Evolutionary conservation across 1,140 invertebrate genomes (phyloP), one percentile per base, ranked within the genome.

Genomic region (Drosophila repletoides): DNA sequence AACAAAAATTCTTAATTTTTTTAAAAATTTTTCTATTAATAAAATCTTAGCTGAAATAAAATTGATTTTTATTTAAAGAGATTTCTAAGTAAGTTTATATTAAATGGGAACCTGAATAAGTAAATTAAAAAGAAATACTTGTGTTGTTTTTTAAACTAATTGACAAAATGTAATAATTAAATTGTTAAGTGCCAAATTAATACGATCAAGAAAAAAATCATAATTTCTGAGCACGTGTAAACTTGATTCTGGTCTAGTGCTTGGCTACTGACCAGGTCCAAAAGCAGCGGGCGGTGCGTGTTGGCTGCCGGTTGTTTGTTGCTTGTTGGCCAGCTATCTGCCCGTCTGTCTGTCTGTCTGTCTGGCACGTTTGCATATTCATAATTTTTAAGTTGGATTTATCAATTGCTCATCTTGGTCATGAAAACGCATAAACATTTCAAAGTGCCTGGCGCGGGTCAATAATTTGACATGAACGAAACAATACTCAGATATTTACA

Each of bases 401-500:
- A 86, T 86, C 80, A 86, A 86, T 86, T 87, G 80, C 71, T 74
- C 81, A 86, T 86, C 80, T 86, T 59, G 69, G 80, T 86, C 80
- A 86, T 86, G 80, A 76, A 86, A 87, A 76, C 68, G 72, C 81
- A 86, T 86, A 86, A 86, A 86, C 80, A 86, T 86, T 86, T 86
- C 80, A 86, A 76, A 80, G 77, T 49, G 51, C 71, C 55, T 51
- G 72, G 72, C 76, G 72, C 72, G 68, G 80, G 80, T 86, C 80
- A 86, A 86, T 86, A 86, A 86, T 86, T 86, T 86, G 80, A 86
- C 80, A 86, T 86, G 80, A 86, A 86, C 81, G 80, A 86, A 86
- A 86, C 81, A 86, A 86, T 86, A 84, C 73, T 70, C 66, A 63
- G 56, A 83, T 55, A 46, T 29, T 36, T 45, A 34, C 15, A 48